These are phyloP conservation scores for Sakesphorus luctuosus DNA, from an alignment of 2,113 vertebrate genomes.

Conservation along the genomic window DNA sequence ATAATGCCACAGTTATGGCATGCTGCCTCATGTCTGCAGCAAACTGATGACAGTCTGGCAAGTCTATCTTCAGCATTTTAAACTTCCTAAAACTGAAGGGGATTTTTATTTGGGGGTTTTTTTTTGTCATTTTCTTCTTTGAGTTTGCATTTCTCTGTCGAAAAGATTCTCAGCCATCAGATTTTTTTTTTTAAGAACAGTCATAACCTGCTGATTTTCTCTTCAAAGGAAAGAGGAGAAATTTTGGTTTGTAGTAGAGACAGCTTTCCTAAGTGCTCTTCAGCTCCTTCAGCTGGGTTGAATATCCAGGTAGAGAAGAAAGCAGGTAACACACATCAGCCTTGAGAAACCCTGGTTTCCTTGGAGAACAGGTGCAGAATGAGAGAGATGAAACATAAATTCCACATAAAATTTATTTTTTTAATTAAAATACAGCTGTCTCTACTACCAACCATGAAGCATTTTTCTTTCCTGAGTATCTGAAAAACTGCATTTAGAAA, in stretches of 20 bases:
- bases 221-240: neutral
- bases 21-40: neutral
- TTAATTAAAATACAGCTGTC: neutral
- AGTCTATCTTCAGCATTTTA: neutral
- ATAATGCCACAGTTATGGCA: neutral
- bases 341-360: neutral
- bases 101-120: neutral
- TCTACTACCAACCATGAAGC: neutral
- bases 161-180: neutral
- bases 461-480: neutral
- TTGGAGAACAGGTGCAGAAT: neutral
- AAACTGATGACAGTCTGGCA: neutral
- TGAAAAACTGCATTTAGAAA: neutral
- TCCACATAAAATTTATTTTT: neutral
- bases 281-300: neutral
- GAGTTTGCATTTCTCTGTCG: too few relatives aligned
- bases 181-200: neutral
- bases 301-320: neutral
- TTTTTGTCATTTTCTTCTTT: neutral
- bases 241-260: neutral
- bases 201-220: neutral
- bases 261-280: neutral
- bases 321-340: neutral
- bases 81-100: neutral
- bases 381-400: neutral